Conservation (phyloP, 2,113 vertebrate genomes). For the Hyaena hyaena region DNA sequence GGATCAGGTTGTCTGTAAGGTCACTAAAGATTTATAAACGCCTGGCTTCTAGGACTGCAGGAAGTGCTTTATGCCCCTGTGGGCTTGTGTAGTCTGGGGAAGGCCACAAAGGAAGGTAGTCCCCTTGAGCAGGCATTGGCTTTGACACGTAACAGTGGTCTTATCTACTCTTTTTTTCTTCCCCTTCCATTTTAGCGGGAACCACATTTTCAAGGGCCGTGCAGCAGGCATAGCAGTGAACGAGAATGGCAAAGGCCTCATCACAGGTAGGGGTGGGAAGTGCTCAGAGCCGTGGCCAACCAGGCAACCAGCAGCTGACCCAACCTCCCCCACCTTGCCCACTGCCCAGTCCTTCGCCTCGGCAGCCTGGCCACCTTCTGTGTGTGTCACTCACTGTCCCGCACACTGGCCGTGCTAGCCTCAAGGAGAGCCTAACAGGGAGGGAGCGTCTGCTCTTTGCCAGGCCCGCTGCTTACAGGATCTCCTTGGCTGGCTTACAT, state of each 20-base stretch:
- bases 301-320: background rate
- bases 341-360: background rate
- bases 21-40: background rate
- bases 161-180: background rate
- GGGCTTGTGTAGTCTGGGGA: background rate
- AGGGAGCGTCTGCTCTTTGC: background rate
- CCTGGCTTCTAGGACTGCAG: background rate
- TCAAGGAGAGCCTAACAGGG: background rate
- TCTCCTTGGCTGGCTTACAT: background rate
- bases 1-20: background rate
- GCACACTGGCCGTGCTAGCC: background rate
- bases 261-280: slow-evolving; percentile 88
- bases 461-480: background rate
- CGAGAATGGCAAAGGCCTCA: slow-evolving; percentile 94
- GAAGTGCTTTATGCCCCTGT: background rate
- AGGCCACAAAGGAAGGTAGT: background rate
- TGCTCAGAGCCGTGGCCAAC: background rate
- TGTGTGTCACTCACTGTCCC: no score
- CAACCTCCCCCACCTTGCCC: background rate
- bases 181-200: slow-evolving; percentile 87
- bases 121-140: background rate
- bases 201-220: slow-evolving; percentile 95
- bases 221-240: slow-evolving; percentile 95
- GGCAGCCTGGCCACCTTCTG: background rate
- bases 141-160: background rate